Conservation (phyloP, 1,140 invertebrate genomes). For the Diabrotica virgifera region DNA sequence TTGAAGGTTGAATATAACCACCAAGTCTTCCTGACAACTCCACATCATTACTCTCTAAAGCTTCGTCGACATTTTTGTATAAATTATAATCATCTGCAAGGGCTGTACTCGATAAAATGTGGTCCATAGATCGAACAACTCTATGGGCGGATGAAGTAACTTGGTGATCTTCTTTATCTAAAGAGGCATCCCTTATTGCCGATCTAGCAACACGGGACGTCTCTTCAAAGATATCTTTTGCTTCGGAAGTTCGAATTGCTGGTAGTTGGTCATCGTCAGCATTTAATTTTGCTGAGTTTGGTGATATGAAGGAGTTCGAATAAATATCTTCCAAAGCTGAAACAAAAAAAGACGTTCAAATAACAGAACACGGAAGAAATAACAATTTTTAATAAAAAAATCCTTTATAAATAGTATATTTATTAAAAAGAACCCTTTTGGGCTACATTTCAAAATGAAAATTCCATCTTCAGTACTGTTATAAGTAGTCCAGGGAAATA, state of each 20-base stretch:
- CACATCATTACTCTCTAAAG: conserved; percentile 44
- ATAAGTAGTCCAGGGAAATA: too few relatives aligned
- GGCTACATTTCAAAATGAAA: too few relatives aligned
- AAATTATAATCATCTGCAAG: conserved; percentile 43
- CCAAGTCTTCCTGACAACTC: conserved; percentile 39
- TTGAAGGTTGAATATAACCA: conserved; percentile 42
- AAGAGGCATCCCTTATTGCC: conserved; percentile 12
- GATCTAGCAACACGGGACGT: background rate
- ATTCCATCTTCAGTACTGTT: too few relatives aligned
- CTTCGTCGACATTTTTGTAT: conserved; percentile 44
- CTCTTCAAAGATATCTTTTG: conserved; percentile 20
- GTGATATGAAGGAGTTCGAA: conserved; percentile 57
- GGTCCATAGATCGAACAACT: conserved; percentile 45
- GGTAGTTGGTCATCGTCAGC: conserved; percentile 1
- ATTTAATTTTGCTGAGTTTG: conserved; percentile 50
- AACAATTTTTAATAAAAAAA: too few relatives aligned
- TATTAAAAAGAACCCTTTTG: too few relatives aligned
- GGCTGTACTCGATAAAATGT: conserved; percentile 51
- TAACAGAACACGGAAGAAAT: too few relatives aligned
- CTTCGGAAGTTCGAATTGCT: conserved; percentile 20
- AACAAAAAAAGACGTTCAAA: conserved; percentile 3
- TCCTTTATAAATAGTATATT: too few relatives aligned
- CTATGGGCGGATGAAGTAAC: conserved; percentile 24
- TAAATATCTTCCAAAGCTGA: conserved; percentile 49
- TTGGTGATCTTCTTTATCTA: background rate